phyloP scores from a whole-genome alignment of 2,797 vertebrate genomes.

The Euphonia xanthogaster region DNA sequence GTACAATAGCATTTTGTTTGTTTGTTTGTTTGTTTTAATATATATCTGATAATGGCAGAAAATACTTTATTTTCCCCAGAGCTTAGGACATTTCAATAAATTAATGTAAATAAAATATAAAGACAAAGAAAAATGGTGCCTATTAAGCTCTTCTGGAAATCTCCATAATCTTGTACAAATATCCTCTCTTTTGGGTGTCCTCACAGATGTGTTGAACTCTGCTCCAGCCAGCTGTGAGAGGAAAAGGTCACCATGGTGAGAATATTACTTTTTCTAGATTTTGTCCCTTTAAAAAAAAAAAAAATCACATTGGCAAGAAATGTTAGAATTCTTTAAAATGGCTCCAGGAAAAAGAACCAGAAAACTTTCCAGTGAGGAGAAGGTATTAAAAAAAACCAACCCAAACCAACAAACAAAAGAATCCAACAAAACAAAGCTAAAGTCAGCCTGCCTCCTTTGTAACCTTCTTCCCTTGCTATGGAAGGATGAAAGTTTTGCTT shows the following conservation, averaged over 20 bases:
- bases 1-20: neutral
- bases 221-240: neutral
- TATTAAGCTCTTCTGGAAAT: neutral
- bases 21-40: constrained; percentile 12
- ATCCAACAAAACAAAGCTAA: neutral
- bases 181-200: neutral
- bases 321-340: neutral
- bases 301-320: neutral
- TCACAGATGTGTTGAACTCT: neutral
- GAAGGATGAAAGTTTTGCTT: neutral
- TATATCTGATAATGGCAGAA: neutral
- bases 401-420: neutral
- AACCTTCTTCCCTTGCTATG: neutral
- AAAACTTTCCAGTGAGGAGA: neutral
- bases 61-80: neutral
- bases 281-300: neutral
- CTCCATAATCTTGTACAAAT: neutral
- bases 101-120: neutral
- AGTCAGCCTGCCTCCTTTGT: neutral
- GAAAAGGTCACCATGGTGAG: neutral
- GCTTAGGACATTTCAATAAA: neutral
- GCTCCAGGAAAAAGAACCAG: neutral
- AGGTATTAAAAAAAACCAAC: neutral
- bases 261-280: neutral
- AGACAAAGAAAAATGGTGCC: neutral